Percentiles rank a stretch among this genome's conserved stretches.
phyloP scores from a whole-genome alignment of 1,140 invertebrate species.

The Arion vulgaris region DNA sequence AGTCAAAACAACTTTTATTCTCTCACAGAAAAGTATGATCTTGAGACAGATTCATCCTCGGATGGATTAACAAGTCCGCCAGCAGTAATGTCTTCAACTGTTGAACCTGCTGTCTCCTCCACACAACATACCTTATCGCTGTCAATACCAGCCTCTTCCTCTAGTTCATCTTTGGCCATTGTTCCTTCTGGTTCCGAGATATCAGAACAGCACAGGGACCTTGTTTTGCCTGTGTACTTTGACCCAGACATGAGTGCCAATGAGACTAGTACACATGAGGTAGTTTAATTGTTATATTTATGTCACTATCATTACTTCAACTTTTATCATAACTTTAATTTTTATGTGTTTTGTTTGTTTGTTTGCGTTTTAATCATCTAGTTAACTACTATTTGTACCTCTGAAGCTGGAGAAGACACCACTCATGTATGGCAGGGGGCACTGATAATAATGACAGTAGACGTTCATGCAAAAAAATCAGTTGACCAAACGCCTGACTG shows the following conservation, averaged over 20 bases:
- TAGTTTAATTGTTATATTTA: neutral
- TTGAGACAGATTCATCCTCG: constrained; percentile 44
- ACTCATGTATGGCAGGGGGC: no score
- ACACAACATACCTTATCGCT: neutral
- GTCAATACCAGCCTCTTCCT: neutral
- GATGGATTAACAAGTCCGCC: constrained; percentile 13
- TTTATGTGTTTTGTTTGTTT: neutral
- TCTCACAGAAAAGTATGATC: constrained; percentile 53
- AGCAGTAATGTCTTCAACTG: neutral
- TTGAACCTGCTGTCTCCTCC: neutral
- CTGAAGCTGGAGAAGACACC: no score
- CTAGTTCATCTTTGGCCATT: neutral
- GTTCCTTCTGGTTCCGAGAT: neutral
- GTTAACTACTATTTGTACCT: no score
- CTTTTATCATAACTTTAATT: no score
- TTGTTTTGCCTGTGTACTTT: neutral
- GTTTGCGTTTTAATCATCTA: neutral
- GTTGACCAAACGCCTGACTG: no score
- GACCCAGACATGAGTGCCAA: neutral
- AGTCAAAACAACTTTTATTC: constrained; percentile 50
- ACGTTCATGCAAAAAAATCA: no score
- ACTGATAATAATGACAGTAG: no score
- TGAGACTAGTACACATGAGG: neutral
- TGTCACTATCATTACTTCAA: neutral
- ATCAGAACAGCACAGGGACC: neutral